Evolutionary conservation across 2,888 invertebrate species (phyloP).

Genomic region (Epinotia bilunana): DNA sequence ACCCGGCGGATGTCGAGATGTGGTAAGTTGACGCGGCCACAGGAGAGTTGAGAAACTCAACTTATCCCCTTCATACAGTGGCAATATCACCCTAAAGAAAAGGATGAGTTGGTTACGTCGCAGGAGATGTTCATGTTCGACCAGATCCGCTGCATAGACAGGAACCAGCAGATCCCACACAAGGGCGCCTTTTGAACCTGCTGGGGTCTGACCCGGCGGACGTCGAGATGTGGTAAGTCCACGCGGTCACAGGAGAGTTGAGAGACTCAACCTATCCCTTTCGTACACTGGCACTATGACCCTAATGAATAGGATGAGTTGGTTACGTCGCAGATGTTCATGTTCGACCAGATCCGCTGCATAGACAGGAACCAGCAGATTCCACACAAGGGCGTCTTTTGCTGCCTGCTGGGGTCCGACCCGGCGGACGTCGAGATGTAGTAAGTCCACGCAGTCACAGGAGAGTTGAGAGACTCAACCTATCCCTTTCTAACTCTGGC

Average conservation of each 20-base stretch:
- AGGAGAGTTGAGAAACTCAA: too few relatives aligned
- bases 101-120: constrained; percentile 83
- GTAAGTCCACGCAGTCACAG: constrained; percentile 69
- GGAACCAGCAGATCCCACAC: constrained; percentile 99
- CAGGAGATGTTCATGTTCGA: constrained; percentile 98
- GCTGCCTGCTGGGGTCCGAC: constrained; percentile 99
- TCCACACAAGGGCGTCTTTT: constrained; percentile 99
- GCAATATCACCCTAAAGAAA: too few relatives aligned
- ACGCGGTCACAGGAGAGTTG: too few relatives aligned
- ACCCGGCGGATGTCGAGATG: constrained; percentile 97
- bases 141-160: constrained; percentile 97
- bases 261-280: too few relatives aligned
- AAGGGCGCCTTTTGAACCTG: constrained; percentile 99
- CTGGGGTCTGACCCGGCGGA: constrained; percentile 99
- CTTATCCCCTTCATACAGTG: too few relatives aligned
- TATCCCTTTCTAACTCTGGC: too few relatives aligned
- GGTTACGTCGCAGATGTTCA: constrained; percentile 95
- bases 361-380: constrained; percentile 99
- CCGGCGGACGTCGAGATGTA: constrained; percentile 98
- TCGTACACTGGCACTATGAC: too few relatives aligned
- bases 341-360: constrained; percentile 97
- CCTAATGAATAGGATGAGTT: too few relatives aligned
- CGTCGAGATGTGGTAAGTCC: constrained; percentile 92
- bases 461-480: too few relatives aligned
- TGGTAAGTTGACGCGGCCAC: constrained; percentile 84